Base-by-base conservation (phyloP, 2,888 invertebrate genomes). In the Melikaiella ostensackeni region DNA sequence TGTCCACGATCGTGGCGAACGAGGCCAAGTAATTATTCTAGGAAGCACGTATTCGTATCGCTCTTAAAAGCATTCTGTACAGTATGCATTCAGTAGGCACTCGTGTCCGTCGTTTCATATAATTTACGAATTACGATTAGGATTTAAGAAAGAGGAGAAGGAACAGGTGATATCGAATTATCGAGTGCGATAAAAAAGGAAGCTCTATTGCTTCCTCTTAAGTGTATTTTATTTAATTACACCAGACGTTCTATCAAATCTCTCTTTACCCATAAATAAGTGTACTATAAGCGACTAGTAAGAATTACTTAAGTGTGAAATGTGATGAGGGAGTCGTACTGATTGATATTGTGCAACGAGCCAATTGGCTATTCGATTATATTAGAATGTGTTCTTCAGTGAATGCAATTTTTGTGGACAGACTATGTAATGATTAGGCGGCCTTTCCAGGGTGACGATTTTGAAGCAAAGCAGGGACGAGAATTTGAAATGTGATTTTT, bases 101-200 rank as follows among this genome's bases (percentile, higher is more conserved):
- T 79, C 55, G 78, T 78, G 78, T 78, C 79, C 79, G 75, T 81
- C 38, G 38, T 62, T 62, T 75, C 66, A 70, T 78, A 76, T 76
- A 33, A 55, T 75, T 75, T 55, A 55, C 75, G 66, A 61, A 73
- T 76, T 66, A 42, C 27, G 27, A 33, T 75, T 33, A 50, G 55
- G 70, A 61, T 63, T 76, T 66, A 42, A 46, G 62, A 27, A 50
- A 27, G 62, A 19, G 30, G 9, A 19, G 30, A 9, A 66, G 66
- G 46, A 59, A 19, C 46, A 30, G 63, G 64, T 61, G 30, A 74
- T 59, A 59, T 21, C 50, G n/a, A 66, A 27, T 59, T 38, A 57
- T 55, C 33, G n/a, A 59, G 73, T 74, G 62, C 64, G 74, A 30
- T 78, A 59, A 55, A 73, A 76, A 63, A 55, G 66, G 35, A 21